Evolutionary conservation across 2,797 vertebrate species (phyloP).

Genomic region (Pogonophryne albipinna): DNA sequence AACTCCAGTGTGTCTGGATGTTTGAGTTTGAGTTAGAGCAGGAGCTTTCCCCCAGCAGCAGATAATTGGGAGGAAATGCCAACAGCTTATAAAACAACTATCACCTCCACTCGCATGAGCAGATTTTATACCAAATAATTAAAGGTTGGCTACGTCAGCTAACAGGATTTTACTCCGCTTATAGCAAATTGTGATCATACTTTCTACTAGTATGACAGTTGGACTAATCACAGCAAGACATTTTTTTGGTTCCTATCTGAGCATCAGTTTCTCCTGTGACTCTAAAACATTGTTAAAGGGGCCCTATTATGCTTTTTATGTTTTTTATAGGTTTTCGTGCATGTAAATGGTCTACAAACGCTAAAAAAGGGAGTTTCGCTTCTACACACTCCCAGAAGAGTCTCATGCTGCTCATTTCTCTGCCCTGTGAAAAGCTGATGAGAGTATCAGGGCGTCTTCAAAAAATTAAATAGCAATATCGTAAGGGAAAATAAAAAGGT

Average conservation of each 20-base stretch:
- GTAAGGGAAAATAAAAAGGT: too few relatives aligned
- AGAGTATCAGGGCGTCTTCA: too few relatives aligned
- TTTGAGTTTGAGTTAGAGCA: constrained; percentile 16
- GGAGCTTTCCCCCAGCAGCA: constrained; percentile 28
- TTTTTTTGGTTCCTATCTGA: background rate
- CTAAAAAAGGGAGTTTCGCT: too few relatives aligned
- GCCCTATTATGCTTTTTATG: too few relatives aligned
- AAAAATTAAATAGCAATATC: too few relatives aligned
- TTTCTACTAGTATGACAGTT: background rate
- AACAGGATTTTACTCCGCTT: constrained; percentile 4
- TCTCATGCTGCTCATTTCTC: too few relatives aligned
- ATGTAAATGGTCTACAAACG: too few relatives aligned
- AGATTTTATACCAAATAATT: constrained; percentile 28
- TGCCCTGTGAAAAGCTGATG: too few relatives aligned
- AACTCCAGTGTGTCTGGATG: constrained; percentile 37
- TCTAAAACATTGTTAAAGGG: too few relatives aligned
- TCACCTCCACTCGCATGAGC: constrained; percentile 22
- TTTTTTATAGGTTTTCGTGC: too few relatives aligned
- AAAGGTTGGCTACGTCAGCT: constrained; percentile 3
- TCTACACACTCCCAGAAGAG: too few relatives aligned
- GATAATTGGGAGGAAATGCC: constrained; percentile 55
- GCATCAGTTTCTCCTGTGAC: background rate
- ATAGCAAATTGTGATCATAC: background rate
- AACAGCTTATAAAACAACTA: constrained; percentile 23
- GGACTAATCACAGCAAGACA: background rate